Base-by-base conservation (phyloP, 2,797 vertebrate genomes). In the Epinephelus malabaricus region DNA sequence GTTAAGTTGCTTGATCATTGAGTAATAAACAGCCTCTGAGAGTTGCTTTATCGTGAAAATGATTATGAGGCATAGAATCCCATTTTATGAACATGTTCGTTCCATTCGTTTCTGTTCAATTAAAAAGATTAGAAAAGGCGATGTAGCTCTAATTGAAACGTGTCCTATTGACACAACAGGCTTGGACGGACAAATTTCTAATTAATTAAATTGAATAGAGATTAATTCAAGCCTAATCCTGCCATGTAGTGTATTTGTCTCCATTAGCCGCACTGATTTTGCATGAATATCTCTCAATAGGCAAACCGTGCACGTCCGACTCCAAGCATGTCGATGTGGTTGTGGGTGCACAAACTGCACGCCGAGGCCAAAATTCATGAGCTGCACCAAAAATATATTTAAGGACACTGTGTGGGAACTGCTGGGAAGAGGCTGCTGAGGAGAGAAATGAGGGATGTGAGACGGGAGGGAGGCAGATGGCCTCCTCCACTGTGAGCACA, bases 91-190 rank as follows among this genome's bases (percentile, higher is more conserved):
- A 84, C 77, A 81, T 87, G 77, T 77, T 83, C 51, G 4, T 67
- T 88, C 61, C 78, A 80, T 90, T 92, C 30, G 23, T 79, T 91
- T 91, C 74, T 85, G 76, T 89, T 87, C 85, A 94, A 93, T 93
- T 92, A 92, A 91, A 91, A 92, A 90, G 92, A 94, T 94, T 91
- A 94, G 85, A 83, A 88, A 83, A 81, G 86, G 80, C 87, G 71
- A 91, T 91, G 88, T 73, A 43, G 77, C 84, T 82, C 80, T 93
- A 90, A 94, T 91, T 93, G 87, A 92, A 94, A 92, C 89, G 89
- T 92, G 91, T 89, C 88, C 90, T 90, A 86, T 92, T 93, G 91
- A 94, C 91, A 91, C 80, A 83, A 88, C 78, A 86, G 87, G 86
- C 88, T 89, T 76, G 84, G 83, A 79, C 88, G 86, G 90, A 90